Evolutionary conservation across 2,888 invertebrate genomes (phyloP).

Genomic region (Aproaerema taeniolella): DNA sequence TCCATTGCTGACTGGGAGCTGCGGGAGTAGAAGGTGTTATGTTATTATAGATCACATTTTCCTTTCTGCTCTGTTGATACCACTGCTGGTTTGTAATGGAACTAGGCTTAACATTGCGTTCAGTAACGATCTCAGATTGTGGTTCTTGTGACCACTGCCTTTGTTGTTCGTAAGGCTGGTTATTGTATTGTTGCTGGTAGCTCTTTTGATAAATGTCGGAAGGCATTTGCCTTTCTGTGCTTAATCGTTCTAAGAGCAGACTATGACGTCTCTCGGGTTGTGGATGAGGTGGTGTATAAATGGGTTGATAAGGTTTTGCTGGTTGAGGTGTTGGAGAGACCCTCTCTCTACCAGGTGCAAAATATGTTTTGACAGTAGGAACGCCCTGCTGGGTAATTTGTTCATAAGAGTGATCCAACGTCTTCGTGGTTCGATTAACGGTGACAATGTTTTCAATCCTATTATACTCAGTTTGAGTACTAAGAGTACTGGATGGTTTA

Average conservation of each 20-base stretch:
- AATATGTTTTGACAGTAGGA: slow-evolving; percentile 58
- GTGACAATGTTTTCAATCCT: slow-evolving; percentile 65
- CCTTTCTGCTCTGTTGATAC: slow-evolving; percentile 57
- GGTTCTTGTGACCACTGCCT: slow-evolving; percentile 56
- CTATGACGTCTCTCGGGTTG: slow-evolving; percentile 65
- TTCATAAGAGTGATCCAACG: slow-evolving; percentile 58
- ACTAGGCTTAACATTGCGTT: slow-evolving; percentile 67
- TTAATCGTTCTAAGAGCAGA: slow-evolving; percentile 59
- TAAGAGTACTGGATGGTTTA: slow-evolving; percentile 43
- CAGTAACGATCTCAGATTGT: slow-evolving; percentile 59
- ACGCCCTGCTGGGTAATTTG: slow-evolving; percentile 48
- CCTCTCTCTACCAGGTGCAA: slow-evolving; percentile 51
- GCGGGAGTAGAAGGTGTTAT: slow-evolving; percentile 33
- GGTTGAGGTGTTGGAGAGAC: slow-evolving; percentile 48
- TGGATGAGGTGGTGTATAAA: slow-evolving; percentile 44
- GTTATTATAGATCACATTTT: slow-evolving; percentile 48
- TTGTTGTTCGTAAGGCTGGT: slow-evolving; percentile 49
- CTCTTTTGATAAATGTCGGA: slow-evolving; percentile 54
- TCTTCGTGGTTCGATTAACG: slow-evolving; percentile 63
- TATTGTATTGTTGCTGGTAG: slow-evolving; percentile 32
- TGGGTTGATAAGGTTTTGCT: slow-evolving; percentile 49
- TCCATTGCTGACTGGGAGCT: slow-evolving; percentile 35
- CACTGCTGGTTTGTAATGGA: slow-evolving; percentile 63
- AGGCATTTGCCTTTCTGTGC: slow-evolving; percentile 61
- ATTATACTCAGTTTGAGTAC: slow-evolving; percentile 62